Percentiles rank a stretch among this genome's conserved stretches.
Evolutionary conservation across 2,888 invertebrate genomes (phyloP).

Genomic region (Tribolium freemani): DNA sequence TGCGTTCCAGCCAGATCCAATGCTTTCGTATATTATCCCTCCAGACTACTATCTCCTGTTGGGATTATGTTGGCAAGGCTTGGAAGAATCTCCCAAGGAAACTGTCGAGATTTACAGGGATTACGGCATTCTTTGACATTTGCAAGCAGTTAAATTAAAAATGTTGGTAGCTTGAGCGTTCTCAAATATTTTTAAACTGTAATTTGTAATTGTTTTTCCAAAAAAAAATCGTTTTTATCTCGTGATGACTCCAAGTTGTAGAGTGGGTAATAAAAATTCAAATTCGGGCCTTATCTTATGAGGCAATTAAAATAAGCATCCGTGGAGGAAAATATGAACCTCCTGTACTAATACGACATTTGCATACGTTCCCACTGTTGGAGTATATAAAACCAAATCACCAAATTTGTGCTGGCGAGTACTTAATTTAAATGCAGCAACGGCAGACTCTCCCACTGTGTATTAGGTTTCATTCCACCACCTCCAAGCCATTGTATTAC

Average conservation of each 20-base stretch:
- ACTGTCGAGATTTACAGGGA: constrained; percentile 17
- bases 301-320: constrained; percentile 19
- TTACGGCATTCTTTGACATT: constrained; percentile 23
- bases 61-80: constrained; percentile 6
- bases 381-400: constrained; percentile 23
- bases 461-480: not conserved
- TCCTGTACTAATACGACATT: constrained; percentile 35
- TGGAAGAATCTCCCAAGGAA: constrained; percentile 11
- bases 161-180: not conserved
- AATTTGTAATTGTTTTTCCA: not conserved
- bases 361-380: constrained; percentile 37
- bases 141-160: constrained; percentile 15
- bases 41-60: constrained; percentile 2
- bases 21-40: not conserved
- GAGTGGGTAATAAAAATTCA: constrained; percentile 22
- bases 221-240: constrained; percentile 17
- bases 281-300: constrained; percentile 31
- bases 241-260: not conserved
- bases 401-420: constrained; percentile 23
- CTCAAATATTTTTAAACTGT: not conserved
- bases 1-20: not conserved
- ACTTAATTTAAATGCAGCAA: constrained; percentile 40
- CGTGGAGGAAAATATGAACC: constrained; percentile 39
- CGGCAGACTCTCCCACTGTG: not conserved
- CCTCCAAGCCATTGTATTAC: constrained; percentile 1